Conservation (phyloP, 2,888 invertebrate species). For the Bursaphelenchus okinawaensis region DNA sequence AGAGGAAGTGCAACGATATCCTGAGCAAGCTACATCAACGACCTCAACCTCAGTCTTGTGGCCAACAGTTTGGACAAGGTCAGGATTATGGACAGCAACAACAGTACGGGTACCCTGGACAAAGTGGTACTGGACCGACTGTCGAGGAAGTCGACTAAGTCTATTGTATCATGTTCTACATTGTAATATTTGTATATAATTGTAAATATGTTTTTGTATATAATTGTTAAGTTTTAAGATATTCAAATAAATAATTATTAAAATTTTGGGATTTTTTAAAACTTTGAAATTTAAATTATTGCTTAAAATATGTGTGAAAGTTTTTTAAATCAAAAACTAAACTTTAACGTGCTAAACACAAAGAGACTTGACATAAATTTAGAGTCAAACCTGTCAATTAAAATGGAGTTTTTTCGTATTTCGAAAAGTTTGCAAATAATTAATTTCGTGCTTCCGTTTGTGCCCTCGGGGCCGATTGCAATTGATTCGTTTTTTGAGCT, state of each 20-base stretch:
- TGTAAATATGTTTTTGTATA: too few species aligned
- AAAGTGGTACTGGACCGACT: conserved; percentile 57
- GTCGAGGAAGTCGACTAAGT: conserved; percentile 64
- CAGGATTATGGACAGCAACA: conserved; percentile 13
- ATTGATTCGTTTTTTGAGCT: neutral
- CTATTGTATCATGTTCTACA: too few species aligned
- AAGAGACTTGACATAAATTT: too few species aligned
- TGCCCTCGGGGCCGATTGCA: neutral
- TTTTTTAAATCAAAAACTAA: too few species aligned
- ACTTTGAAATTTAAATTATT: too few species aligned
- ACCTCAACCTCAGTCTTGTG: conserved; percentile 19
- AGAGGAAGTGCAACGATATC: conserved; percentile 58
- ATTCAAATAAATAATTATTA: too few species aligned
- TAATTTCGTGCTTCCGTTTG: neutral
- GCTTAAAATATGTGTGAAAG: too few species aligned
- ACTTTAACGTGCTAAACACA: too few species aligned
- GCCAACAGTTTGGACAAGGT: conserved; percentile 24
- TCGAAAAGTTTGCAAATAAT: neutral
- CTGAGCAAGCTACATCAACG: conserved; percentile 10
- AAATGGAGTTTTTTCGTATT: neutral
- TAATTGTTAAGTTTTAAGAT: too few species aligned
- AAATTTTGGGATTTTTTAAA: too few species aligned
- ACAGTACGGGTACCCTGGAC: neutral
- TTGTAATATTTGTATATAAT: too few species aligned
- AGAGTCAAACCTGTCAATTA: too few species aligned